Evolutionary conservation across 1,140 invertebrate species (phyloP).

Genomic region (Planococcus citri): DNA sequence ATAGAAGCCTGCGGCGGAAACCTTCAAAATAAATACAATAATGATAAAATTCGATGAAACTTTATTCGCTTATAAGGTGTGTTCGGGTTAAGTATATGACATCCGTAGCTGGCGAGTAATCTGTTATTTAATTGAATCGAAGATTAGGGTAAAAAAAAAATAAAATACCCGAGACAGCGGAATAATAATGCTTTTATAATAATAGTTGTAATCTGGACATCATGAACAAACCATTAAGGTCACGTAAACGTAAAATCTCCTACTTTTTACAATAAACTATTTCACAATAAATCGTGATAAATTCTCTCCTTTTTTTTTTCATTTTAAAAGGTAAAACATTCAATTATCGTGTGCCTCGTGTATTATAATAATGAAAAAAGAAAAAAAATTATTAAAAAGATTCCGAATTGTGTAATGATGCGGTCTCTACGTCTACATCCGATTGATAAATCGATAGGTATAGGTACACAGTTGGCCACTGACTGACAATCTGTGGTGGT

Average conservation of each 20-base stretch:
- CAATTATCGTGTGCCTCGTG: slow-evolving; percentile 18
- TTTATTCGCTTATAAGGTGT: slow-evolving; percentile 10
- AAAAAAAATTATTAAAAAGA: slow-evolving; percentile 12
- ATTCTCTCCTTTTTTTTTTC: slow-evolving; percentile 14
- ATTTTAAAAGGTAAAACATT: slow-evolving; percentile 17
- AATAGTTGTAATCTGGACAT: slow-evolving; percentile 20
- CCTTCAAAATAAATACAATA: slow-evolving; percentile 8
- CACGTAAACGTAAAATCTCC: slow-evolving; percentile 8
- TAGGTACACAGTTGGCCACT: too few relatives aligned
- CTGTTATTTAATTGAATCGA: slow-evolving; percentile 17
- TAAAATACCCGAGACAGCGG: slow-evolving; percentile 8
- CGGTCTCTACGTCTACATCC: background rate
- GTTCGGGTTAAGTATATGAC: slow-evolving; percentile 18
- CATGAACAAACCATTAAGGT: slow-evolving; percentile 20
- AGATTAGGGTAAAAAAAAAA: slow-evolving; percentile 18
- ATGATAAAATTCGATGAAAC: slow-evolving; percentile 4
- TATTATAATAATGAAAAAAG: slow-evolving; percentile 15
- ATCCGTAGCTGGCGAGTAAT: slow-evolving; percentile 11
- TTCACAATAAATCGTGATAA: slow-evolving; percentile 19
- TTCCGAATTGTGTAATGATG: slow-evolving; percentile 14
- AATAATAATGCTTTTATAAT: slow-evolving; percentile 20
- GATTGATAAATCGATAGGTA: background rate
- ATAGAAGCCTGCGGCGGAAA: background rate
- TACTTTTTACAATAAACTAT: slow-evolving; percentile 14
- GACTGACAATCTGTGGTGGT: too few relatives aligned